phyloP scores from a whole-genome alignment of 30 jellyfish, hydroid and myxozoan genomes.

The Hydractinia echinata region DNA sequence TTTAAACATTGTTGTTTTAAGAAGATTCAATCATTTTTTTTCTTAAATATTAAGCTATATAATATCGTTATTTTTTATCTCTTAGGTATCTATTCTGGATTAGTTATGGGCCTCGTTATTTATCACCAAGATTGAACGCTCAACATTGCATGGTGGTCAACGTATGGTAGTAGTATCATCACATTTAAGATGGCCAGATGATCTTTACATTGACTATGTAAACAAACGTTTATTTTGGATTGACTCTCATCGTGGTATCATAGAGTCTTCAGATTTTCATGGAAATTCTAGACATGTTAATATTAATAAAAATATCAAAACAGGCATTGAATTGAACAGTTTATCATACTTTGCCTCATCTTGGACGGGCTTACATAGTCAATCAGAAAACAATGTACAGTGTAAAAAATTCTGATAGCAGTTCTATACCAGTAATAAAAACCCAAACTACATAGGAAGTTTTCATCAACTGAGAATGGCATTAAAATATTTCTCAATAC shows the following conservation, averaged over 20 bases:
- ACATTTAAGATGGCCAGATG: slow-evolving; percentile 50
- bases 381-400: too few species aligned
- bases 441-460: too few species aligned
- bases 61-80: not conserved
- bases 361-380: too few species aligned
- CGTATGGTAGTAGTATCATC: slow-evolving; percentile 46
- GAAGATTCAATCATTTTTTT: too few species aligned
- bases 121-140: slow-evolving; percentile 60
- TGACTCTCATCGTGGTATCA: slow-evolving; percentile 56
- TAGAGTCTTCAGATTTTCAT: slow-evolving; percentile 43
- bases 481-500: too few species aligned
- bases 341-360: too few species aligned
- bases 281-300: slow-evolving; percentile 46
- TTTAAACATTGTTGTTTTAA: too few species aligned
- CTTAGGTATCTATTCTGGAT: slow-evolving; percentile 76
- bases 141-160: slow-evolving; percentile 55
- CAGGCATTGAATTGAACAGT: too few species aligned
- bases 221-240: slow-evolving; percentile 66
- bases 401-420: too few species aligned
- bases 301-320: not conserved
- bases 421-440: too few species aligned
- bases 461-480: too few species aligned
- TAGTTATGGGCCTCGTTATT: slow-evolving; percentile 38
- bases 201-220: slow-evolving; percentile 54
- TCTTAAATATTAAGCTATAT: too few species aligned